Evolutionary conservation across 92 coral and sea anemone genomes (phyloP).

Genomic region (Muricea muricata): DNA sequence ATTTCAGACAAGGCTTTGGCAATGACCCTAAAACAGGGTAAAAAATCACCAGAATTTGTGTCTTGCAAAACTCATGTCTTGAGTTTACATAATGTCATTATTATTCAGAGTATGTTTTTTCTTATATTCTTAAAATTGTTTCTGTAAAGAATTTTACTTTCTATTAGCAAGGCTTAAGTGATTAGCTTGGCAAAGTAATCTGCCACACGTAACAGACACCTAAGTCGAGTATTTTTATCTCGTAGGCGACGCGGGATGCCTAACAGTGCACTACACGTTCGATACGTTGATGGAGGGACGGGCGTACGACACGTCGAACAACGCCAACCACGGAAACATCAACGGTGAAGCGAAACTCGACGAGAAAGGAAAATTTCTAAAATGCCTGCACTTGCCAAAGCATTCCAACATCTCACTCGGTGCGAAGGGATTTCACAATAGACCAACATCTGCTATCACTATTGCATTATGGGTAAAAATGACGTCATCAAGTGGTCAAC

Average conservation of each 20-base stretch:
- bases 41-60: no score
- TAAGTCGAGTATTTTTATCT: background rate
- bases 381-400: conserved; percentile 75
- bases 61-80: no score
- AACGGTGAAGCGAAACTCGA: conserved; percentile 74
- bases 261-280: conserved; percentile 89
- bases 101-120: no score
- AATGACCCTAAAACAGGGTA: no score
- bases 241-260: conserved; percentile 92
- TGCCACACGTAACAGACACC: no score
- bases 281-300: conserved; percentile 71
- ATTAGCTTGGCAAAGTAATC: no score
- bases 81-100: no score
- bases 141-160: no score
- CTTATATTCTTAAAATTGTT: no score
- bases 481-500: conserved; percentile 70
- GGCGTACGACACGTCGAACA: conserved; percentile 87
- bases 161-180: no score
- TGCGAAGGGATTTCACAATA: conserved; percentile 79
- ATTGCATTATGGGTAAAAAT: conserved; percentile 87
- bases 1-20: no score
- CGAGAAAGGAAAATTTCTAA: conserved; percentile 79
- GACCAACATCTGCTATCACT: conserved; percentile 90
- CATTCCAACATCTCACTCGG: conserved; percentile 87
- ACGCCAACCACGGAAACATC: conserved; percentile 82